phyloP scores from a whole-genome alignment of 2,888 invertebrate genomes.

The Orthosia incerta region DNA sequence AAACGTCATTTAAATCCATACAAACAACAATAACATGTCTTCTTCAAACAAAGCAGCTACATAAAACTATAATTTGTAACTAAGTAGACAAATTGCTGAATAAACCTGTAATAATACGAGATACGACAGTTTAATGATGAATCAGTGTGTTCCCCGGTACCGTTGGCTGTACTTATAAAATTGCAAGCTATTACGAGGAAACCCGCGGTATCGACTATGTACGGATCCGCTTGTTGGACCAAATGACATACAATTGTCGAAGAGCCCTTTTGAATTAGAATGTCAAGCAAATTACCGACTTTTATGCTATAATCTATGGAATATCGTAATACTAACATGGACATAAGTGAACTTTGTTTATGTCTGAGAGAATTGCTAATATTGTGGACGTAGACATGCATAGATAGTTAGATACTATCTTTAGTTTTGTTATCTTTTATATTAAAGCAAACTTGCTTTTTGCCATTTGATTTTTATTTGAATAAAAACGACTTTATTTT shows the following conservation, averaged over 20 bases:
- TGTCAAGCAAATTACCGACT: slow-evolving; percentile 80
- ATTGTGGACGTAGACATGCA: neutral
- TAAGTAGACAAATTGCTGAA: slow-evolving; percentile 29
- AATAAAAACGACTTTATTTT: slow-evolving; percentile 7
- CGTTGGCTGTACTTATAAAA: slow-evolving; percentile 65
- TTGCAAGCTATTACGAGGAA: slow-evolving; percentile 69
- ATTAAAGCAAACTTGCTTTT: slow-evolving; percentile 10
- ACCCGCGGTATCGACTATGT: slow-evolving; percentile 59
- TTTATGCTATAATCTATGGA: slow-evolving; percentile 75
- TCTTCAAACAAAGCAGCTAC: slow-evolving; percentile 12
- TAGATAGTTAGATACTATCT: slow-evolving; percentile 8
- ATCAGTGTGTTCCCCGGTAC: slow-evolving; percentile 35
- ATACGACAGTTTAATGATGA: slow-evolving; percentile 54
- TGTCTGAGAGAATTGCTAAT: slow-evolving; percentile 20
- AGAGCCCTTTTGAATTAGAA: slow-evolving; percentile 80
- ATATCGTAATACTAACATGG: slow-evolving; percentile 66
- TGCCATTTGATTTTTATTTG: slow-evolving; percentile 2
- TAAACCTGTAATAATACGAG: slow-evolving; percentile 37
- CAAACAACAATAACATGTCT: slow-evolving; percentile 25
- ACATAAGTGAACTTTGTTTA: slow-evolving; percentile 24
- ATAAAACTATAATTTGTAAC: slow-evolving; percentile 21
- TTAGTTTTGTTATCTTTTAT: slow-evolving; percentile 17
- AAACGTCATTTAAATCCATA: slow-evolving; percentile 8
- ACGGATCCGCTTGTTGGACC: slow-evolving; percentile 59
- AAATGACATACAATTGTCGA: slow-evolving; percentile 81